phyloP scores from a whole-genome alignment of 92 coral and sea anemone genomes.

The Blastomussa wellsi region DNA sequence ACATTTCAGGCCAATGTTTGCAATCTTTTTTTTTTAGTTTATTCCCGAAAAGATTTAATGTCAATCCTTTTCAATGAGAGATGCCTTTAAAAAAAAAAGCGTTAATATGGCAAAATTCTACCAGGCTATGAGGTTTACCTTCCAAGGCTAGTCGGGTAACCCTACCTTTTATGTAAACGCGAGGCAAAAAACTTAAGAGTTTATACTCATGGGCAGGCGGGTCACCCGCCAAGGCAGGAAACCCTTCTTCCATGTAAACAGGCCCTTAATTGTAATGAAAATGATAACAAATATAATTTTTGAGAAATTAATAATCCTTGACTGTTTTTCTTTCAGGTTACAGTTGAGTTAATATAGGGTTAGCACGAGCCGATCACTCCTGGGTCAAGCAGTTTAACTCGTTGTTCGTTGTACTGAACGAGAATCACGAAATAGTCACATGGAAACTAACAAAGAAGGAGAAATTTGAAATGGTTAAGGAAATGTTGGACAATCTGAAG shows the following conservation, averaged over 20 bases:
- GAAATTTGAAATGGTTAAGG: conserved; percentile 46
- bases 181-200: conserved; percentile 13
- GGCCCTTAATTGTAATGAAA: conserved; percentile 19
- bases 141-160: conserved; percentile 13
- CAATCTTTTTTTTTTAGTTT: conserved; percentile 17
- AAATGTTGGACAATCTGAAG: conserved; percentile 38
- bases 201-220: conserved; percentile 17
- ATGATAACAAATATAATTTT: neutral
- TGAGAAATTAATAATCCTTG: neutral
- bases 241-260: conserved; percentile 15
- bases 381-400: conserved; percentile 58
- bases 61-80: conserved; percentile 20
- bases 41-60: conserved; percentile 26
- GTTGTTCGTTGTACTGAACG: conserved; percentile 52
- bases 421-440: conserved; percentile 47
- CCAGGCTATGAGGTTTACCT: conserved; percentile 15
- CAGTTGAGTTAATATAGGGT: conserved; percentile 47
- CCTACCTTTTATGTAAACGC: conserved; percentile 13
- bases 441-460: conserved; percentile 60
- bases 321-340: conserved; percentile 31
- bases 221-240: conserved; percentile 18
- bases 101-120: conserved; percentile 7
- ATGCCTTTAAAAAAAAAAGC: conserved; percentile 20
- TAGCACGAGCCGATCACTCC: conserved; percentile 26
- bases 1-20: conserved; percentile 14